phyloP scores from a whole-genome alignment of 2,113 vertebrate genomes.

The Prunella fulvescens region DNA sequence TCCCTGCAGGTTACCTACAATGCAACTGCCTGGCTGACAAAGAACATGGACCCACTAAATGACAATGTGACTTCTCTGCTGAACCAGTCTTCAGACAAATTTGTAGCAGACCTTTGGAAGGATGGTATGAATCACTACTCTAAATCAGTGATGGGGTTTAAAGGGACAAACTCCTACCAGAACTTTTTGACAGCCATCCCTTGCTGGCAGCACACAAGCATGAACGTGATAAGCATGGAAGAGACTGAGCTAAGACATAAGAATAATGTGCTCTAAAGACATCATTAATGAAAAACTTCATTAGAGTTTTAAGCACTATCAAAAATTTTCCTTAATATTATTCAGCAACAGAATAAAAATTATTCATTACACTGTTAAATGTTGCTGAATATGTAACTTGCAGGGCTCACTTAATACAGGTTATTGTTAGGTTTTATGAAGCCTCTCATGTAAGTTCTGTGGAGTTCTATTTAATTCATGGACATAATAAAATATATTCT shows the following conservation, averaged over 20 bases:
- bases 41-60: constrained; percentile 97
- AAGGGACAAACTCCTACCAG: background rate
- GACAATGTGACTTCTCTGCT: constrained; percentile 91
- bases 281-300: background rate
- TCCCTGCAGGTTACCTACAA: constrained; percentile 89
- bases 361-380: background rate
- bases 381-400: background rate
- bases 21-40: constrained; percentile 88
- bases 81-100: constrained; percentile 88
- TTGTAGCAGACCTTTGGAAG: constrained; percentile 94
- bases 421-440: background rate
- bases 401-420: background rate
- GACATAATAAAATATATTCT: background rate
- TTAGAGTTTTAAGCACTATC: background rate
- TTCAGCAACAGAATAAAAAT: background rate
- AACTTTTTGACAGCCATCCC: background rate
- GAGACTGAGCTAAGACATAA: background rate
- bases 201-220: background rate
- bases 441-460: background rate
- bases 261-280: background rate
- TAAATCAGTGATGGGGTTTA: background rate
- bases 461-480: background rate
- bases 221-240: background rate
- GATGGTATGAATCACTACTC: constrained; percentile 75
- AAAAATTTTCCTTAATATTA: background rate